Conservation (phyloP, 1,140 invertebrate species). For the Lordiphosa mommai region DNA sequence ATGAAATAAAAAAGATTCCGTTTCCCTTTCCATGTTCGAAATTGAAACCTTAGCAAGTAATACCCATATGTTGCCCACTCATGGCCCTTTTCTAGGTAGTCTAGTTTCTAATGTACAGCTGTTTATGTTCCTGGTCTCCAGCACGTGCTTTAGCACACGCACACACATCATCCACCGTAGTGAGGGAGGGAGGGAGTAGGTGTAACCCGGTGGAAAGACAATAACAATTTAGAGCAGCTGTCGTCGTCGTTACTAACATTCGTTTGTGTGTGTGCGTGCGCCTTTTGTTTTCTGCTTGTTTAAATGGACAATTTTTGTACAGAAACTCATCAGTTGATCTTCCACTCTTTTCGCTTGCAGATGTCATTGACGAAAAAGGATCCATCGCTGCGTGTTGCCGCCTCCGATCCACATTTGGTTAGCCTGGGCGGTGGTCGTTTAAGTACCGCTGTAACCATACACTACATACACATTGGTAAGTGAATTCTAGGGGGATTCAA, state of each 20-base stretch:
- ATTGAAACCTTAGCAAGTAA: too few relatives aligned
- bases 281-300: constrained; percentile 11
- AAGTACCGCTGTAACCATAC: constrained; percentile 93
- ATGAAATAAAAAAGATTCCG: too few relatives aligned
- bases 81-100: too few relatives aligned
- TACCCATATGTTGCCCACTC: too few relatives aligned
- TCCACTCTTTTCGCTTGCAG: constrained; percentile 38
- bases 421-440: constrained; percentile 92
- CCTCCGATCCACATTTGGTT: constrained; percentile 93
- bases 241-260: constrained; percentile 12
- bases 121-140: background rate
- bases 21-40: too few relatives aligned
- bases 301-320: constrained; percentile 1
- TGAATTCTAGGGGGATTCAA: background rate
- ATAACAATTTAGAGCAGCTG: constrained; percentile 55
- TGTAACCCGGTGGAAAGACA: constrained; percentile 24
- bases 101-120: background rate
- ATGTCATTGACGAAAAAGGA: constrained; percentile 79
- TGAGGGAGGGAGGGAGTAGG: background rate
- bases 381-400: constrained; percentile 84
- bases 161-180: constrained; percentile 5
- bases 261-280: constrained; percentile 7
- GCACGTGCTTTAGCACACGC: constrained; percentile 17
- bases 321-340: background rate
- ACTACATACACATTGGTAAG: constrained; percentile 89